Evolutionary conservation across 2,797 vertebrate species (phyloP), one percentile per base, ranked within the genome.

Genomic region (Chaetophractus vellerosus): DNA sequence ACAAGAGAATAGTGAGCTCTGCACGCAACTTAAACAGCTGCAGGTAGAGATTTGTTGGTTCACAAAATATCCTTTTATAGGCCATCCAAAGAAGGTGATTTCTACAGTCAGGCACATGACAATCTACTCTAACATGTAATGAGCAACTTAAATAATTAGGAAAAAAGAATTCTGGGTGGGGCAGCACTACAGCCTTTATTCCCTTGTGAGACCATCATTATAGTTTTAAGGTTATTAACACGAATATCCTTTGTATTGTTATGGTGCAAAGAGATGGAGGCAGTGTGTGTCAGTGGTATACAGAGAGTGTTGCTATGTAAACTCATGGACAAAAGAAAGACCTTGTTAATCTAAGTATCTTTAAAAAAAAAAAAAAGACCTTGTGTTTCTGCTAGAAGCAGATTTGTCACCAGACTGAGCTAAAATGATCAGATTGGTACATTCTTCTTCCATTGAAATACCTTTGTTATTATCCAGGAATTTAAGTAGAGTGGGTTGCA

Each of bases 1-100:
- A 19, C 95, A 98, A 66, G 98, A 99, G 84, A 98, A 98, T 86
- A 80, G 83, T 21, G 97, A 98, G 64, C 98, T 99, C 3, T 97
- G 96, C 76, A 96, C 96, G 41, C 98, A 99, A 85, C 97, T 99
- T 78, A 97, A 94, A 93, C 97, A 98, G 11, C 80, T 99, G 36
- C 98, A 99, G 99, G 99, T 99, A 90, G 66, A 95, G 45, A 91
- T 66, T 94, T 89, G 12, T 79, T 85, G 23, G 36, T 92, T 18
- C 52, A 41, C 31, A 36, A 36, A 64, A 19, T 33, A 19, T 78
- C 78, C 36, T 78, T 61, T 68, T 5, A 2, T 66, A 24, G 55
- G 41, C 18, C 31, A 64, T 63, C 50, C 38, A 50, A 0, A 80
- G 48, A 55, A 45, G 15, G 26, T 83, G 69, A 9, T 66, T 9